Evolutionary conservation across 2,113 vertebrate genomes (phyloP).

Genomic region (Hemibagrus wyckioides): DNA sequence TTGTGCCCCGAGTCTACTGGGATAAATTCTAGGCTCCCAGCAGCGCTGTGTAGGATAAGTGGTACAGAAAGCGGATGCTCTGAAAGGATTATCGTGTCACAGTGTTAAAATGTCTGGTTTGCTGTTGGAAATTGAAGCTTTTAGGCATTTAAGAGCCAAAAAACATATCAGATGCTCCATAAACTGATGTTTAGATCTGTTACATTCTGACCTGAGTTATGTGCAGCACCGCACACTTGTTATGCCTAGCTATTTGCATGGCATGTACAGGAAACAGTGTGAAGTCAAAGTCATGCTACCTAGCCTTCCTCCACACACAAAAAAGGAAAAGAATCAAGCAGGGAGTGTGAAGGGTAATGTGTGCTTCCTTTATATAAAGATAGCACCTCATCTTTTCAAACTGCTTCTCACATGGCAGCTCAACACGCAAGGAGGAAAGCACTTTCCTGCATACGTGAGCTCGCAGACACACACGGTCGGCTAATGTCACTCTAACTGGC

Average conservation of each 20-base stretch:
- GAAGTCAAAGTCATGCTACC: too few species aligned
- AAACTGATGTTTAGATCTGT: not conserved
- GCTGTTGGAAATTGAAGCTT: not conserved
- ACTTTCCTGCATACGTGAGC: not conserved
- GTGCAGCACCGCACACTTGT: not conserved
- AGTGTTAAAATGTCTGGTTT: not conserved
- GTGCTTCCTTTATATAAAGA: not conserved
- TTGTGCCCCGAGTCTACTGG: too few species aligned
- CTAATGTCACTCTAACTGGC: not conserved
- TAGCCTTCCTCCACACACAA: not conserved
- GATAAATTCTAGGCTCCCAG: too few species aligned
- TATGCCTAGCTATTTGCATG: not conserved
- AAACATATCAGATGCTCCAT: not conserved
- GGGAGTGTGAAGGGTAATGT: not conserved
- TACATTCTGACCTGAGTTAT: not conserved
- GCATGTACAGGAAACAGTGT: too few species aligned
- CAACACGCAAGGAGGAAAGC: not conserved
- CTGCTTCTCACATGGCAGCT: not conserved
- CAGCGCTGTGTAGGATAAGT: too few species aligned
- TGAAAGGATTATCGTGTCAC: not conserved
- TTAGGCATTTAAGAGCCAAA: not conserved
- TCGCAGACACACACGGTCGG: not conserved
- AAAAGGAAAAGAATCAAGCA: not conserved
- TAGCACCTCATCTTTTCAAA: not conserved
- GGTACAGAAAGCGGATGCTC: too few species aligned